Evolutionary conservation across 2,888 invertebrate species (phyloP).

Genomic region (Ganaspis brasiliensis): DNA sequence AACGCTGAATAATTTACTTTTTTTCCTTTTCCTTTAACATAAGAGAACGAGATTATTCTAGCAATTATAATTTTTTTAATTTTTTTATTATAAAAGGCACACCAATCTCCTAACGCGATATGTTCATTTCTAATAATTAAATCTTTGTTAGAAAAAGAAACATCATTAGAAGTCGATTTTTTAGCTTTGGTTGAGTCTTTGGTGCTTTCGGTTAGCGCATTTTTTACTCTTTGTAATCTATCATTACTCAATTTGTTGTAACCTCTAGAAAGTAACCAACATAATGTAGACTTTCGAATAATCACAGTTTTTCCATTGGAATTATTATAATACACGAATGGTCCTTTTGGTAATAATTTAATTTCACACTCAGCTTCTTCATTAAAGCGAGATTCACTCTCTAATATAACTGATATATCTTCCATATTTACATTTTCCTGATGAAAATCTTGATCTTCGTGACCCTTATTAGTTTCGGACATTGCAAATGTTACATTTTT

Average conservation of each 20-base stretch:
- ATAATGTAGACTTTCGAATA: too few relatives aligned
- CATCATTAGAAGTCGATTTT: not conserved
- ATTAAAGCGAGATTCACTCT: not conserved
- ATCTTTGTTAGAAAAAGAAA: too few relatives aligned
- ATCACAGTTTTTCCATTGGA: slow-evolving; percentile 2
- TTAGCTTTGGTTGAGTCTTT: too few relatives aligned
- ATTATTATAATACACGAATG: not conserved
- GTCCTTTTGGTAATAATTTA: slow-evolving; percentile 1
- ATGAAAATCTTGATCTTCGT: not conserved
- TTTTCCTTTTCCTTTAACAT: slow-evolving; percentile 7
- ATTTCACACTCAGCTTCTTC: not conserved
- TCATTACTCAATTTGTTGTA: slow-evolving; percentile 15
- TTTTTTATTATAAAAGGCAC: not conserved
- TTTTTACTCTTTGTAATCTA: too few relatives aligned
- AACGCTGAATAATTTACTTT: not conserved
- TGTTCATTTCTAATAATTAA: not conserved
- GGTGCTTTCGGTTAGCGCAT: too few relatives aligned
- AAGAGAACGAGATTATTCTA: not conserved
- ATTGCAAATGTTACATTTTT: not conserved
- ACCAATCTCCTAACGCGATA: slow-evolving; percentile 1
- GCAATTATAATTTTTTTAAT: not conserved
- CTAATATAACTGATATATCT: slow-evolving; percentile 18
- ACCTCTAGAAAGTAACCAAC: slow-evolving; percentile 7
- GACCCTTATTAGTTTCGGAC: not conserved
- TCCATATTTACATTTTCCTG: not conserved